A percentile compares a stretch with the other conserved stretches of the same genome.
phyloP scores from a whole-genome alignment of 2,797 vertebrate species.

The Hypotaenidia okinawae region DNA sequence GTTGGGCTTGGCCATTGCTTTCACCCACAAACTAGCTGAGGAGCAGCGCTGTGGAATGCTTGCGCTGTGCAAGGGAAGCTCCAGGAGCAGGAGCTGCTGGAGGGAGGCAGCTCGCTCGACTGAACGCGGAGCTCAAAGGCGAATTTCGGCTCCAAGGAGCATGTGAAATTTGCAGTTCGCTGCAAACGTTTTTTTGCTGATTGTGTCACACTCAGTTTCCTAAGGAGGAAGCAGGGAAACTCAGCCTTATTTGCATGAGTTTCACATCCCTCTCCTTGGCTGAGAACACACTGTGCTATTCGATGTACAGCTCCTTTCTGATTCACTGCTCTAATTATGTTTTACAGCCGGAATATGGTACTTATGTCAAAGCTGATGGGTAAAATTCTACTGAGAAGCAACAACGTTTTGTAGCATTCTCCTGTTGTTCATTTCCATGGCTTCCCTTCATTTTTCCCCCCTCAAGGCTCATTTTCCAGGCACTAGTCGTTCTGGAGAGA shows the following conservation, averaged over 20 bases:
- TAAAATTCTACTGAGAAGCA: constrained; percentile 67
- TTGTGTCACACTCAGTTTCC: constrained; percentile 62
- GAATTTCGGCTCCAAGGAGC: neutral
- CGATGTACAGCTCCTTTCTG: constrained; percentile 69
- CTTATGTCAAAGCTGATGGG: constrained; percentile 71
- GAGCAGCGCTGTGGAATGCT: neutral
- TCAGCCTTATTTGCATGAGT: constrained; percentile 60
- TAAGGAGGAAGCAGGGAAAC: constrained; percentile 55
- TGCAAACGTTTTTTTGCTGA: constrained; percentile 43
- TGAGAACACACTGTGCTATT: constrained; percentile 60
- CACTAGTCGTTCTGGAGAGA: constrained; percentile 5
- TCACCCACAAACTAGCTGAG: neutral
- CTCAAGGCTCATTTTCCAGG: constrained; percentile 54
- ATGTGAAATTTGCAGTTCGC: neutral
- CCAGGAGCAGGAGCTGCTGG: neutral
- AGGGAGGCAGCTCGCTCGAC: neutral
- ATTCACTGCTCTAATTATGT: constrained; percentile 74
- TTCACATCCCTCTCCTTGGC: constrained; percentile 64
- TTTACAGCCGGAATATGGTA: constrained; percentile 69
- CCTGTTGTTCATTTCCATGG: constrained; percentile 65
- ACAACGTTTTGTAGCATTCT: constrained; percentile 62
- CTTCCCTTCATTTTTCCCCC: constrained; percentile 27
- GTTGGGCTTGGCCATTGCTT: neutral
- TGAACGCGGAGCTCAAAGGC: neutral
- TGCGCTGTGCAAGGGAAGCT: neutral